Conservation (phyloP, 2,113 vertebrate species). For the Pantherophis guttatus region DNA sequence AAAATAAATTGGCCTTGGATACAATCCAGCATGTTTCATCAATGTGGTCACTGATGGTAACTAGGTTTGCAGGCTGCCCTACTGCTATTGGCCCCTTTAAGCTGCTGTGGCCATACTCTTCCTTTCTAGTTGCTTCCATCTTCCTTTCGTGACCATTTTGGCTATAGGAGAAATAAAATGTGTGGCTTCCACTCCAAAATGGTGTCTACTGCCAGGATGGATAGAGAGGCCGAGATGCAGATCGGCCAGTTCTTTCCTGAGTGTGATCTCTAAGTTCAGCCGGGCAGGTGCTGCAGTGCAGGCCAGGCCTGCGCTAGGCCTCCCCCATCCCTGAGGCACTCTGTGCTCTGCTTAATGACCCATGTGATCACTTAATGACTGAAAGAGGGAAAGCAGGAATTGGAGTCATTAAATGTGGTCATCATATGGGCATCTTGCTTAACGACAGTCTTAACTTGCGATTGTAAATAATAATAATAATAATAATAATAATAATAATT, state of each 20-base stretch:
- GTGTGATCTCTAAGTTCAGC: neutral
- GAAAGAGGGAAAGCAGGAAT: neutral
- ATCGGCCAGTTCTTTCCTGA: neutral
- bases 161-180: neutral
- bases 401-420: neutral
- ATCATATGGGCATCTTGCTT: neutral
- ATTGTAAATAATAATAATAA: too few species aligned
- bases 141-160: neutral
- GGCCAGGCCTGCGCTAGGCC: too few species aligned
- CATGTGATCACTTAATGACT: neutral
- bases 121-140: neutral
- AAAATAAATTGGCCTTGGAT: neutral
- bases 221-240: neutral
- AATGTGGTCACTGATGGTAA: neutral
- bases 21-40: neutral
- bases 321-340: neutral
- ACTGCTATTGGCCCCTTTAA: neutral
- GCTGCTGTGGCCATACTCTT: neutral
- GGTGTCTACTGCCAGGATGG: neutral
- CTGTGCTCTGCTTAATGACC: neutral
- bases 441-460: too few species aligned
- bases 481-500: too few species aligned
- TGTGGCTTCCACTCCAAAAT: neutral
- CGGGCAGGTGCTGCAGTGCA: too few species aligned
- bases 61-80: neutral